Evolutionary conservation across 2,113 vertebrate genomes (phyloP), one percentile per base, ranked within the genome.

Genomic region (Gobius niger): DNA sequence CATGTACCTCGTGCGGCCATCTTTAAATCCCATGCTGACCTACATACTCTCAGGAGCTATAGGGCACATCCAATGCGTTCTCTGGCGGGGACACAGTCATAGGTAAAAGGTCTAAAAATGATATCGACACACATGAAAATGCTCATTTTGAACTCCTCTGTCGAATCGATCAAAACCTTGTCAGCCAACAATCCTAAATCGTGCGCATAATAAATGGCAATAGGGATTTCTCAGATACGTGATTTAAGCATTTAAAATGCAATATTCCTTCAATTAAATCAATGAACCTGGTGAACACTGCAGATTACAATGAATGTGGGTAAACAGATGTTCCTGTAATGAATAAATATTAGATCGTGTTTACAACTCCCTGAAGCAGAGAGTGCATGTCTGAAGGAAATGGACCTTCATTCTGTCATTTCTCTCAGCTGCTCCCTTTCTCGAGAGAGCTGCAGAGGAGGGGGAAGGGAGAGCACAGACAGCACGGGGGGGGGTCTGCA

Each of bases 341-440:
- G 68, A 63, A 76, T 76, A 85, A 82, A 66, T 75, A 76, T 75
- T 78, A 60, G 63, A 82, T 75, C 50, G 41, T 86, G 81, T 88
- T 88, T 82, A 81, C 83, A 82, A 57, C 63, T 54, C 63, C 72
- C 70, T 13, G 15, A 75, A 60, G 60, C 65, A 68, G 65, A 82
- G 57, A 44, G 72, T 49, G 50, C 71, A 78, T 61, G 84, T 81
- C 70, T 81, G 57, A 34, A 56, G 70, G 70, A 84, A 51, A 88
- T 71, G 68, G 61, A 70, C 19, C 9, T 64, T 87, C 87, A 90
- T 86, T 85, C 73, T 77, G 74, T 79, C 84, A 83, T 62, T 77
- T 80, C 68, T 78, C 79, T 90, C 90, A 90, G 87, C 90, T 91
- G 88, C 84, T 87, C 74, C 84, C 83, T 80, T 76, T 84, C 78